phyloP scores from a whole-genome alignment of 2,797 vertebrate species.

The Helarctos malayanus region DNA sequence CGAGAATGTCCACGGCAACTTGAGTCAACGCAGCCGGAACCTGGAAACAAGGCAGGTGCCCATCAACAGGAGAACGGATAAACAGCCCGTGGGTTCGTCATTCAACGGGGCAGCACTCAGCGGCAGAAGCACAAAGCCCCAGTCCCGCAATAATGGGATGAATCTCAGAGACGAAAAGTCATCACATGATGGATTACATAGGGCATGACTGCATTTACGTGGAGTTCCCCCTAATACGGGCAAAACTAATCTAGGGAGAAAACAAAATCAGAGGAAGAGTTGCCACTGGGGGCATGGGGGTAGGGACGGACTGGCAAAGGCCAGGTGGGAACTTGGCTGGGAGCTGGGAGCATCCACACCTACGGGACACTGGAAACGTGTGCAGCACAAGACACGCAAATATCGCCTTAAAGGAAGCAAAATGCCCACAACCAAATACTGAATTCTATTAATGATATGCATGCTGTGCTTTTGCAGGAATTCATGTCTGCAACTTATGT shows the following conservation, averaged over 20 bases:
- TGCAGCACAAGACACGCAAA: rapidly evolving
- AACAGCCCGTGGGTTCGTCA: rapidly evolving
- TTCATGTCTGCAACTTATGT: too few relatives aligned
- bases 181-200: rapidly evolving
- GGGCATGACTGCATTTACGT: neutral
- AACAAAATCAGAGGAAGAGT: neutral
- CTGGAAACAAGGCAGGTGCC: neutral
- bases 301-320: neutral
- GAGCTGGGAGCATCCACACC: rapidly evolving
- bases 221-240: neutral
- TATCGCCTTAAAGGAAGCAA: neutral
- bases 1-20: neutral
- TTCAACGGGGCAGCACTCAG: rapidly evolving
- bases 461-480: neutral
- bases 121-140: too few relatives aligned
- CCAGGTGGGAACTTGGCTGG: rapidly evolving
- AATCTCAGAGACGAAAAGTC: neutral
- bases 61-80: rapidly evolving
- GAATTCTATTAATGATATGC: neutral
- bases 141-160: rapidly evolving
- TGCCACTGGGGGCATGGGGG: rapidly evolving
- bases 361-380: neutral
- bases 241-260: neutral
- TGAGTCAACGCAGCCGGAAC: neutral
- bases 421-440: neutral